A percentile compares a stretch with the other conserved stretches of the same genome.
Conservation (phyloP, 2,888 invertebrate species). For the Watsonalla cultraria region DNA sequence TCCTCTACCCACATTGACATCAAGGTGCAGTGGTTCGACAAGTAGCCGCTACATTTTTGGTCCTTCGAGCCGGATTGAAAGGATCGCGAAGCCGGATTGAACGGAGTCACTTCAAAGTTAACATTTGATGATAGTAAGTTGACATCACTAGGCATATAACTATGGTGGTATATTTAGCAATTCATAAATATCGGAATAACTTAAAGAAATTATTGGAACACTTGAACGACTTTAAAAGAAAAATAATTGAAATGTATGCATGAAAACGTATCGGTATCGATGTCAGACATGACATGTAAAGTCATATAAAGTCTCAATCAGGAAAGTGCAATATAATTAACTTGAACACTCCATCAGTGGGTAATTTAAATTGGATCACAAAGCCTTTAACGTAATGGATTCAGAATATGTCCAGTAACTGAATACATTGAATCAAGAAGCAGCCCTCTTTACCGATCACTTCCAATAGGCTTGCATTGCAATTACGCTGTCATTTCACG, state of each 20-base stretch:
- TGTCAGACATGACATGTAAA: conserved; percentile 35
- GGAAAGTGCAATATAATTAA: conserved; percentile 41
- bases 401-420: conserved; percentile 29
- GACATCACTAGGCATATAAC: too few species aligned
- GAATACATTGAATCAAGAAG: conserved; percentile 30
- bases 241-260: neutral
- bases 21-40: too few species aligned
- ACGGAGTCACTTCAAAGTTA: too few species aligned
- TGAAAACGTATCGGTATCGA: conserved; percentile 12
- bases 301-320: conserved; percentile 39
- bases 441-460: conserved; percentile 37
- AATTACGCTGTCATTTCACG: conserved; percentile 58
- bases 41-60: too few species aligned
- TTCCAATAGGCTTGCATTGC: conserved; percentile 43
- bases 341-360: conserved; percentile 33
- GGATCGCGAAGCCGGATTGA: too few species aligned
- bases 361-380: conserved; percentile 53
- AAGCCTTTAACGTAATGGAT: conserved; percentile 48
- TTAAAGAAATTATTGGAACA: too few species aligned
- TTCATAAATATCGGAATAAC: too few species aligned
- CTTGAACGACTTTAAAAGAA: too few species aligned
- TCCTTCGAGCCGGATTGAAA: too few species aligned
- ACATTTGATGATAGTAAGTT: too few species aligned
- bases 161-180: too few species aligned
- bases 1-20: too few species aligned